Base-by-base conservation (phyloP, 2,888 invertebrate genomes). In the Spodoptera littoralis region DNA sequence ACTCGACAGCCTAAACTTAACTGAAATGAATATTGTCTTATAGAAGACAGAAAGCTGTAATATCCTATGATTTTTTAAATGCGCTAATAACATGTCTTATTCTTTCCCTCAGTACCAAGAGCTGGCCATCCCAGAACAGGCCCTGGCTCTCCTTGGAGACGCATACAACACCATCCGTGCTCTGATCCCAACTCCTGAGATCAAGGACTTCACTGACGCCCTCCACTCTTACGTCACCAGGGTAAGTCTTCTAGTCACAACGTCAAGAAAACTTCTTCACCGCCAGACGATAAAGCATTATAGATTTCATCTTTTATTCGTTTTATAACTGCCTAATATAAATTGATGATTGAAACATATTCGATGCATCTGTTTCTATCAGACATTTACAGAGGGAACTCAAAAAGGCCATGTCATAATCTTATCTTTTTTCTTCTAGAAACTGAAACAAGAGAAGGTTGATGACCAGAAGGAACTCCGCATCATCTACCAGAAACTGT, bases 401-500 rank as follows among this genome's bases (percentile, higher is more conserved):
- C 18, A 18, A 18, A 18, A 18, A 1, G 18, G 18, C 18, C 18
- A 18, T 18, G 1, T 18, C 18, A 18, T 18, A 18, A 18, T 18
- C 1, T 2, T 1, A 1, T 48, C 46, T 36, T 22, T n/a, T 59
- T 24, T 48, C 1, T 69, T 70, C 8, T 75, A 96, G 94, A 96
- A 97, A 93, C 84, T 97, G 27, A 94, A 90, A 52, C 90, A 95
- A 53, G 91, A 96, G 80, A 85, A 93, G 71, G 93, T 96, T 0
- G 96, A 97, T 80, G 97, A 97, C 77, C 83, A 92, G 1, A 95
- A 95, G 60, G 95, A 96, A 60, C 82, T 97, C 0, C 95, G 96
- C 72, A 94, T 93, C n/a, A 93, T 98, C 6, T 95, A 95, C 79
- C 89, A 94, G 56, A 95, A 95, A 58, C 87, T 96, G 4, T 75